phyloP scores from a whole-genome alignment of 2,113 vertebrate species.

The Campylomormyrus tamandua region DNA sequence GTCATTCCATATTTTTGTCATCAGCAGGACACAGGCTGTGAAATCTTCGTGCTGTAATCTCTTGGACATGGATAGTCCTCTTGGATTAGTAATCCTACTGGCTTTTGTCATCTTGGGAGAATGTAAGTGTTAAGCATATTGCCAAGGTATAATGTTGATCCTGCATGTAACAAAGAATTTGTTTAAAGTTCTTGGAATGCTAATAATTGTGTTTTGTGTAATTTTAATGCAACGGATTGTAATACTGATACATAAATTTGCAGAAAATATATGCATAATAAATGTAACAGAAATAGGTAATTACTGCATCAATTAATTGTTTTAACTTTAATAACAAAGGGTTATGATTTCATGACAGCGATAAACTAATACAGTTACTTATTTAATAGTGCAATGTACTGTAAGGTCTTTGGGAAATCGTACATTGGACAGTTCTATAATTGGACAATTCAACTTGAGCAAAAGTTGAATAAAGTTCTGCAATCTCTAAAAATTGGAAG shows the following conservation, averaged over 20 bases:
- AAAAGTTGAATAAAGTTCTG: not conserved
- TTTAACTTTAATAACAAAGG: not conserved
- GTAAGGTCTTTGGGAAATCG: no score
- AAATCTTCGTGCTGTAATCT: conserved; percentile 43
- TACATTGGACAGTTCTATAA: no score
- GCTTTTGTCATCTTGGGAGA: conserved; percentile 46
- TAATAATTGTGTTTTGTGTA: not conserved
- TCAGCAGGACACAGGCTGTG: conserved; percentile 67
- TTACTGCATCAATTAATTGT: not conserved
- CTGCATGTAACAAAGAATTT: not conserved
- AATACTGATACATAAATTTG: not conserved
- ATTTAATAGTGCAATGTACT: no score
- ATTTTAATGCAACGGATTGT: not conserved
- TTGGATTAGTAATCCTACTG: conserved; percentile 61
- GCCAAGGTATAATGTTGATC: not conserved
- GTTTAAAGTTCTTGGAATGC: not conserved
- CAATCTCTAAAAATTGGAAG: not conserved
- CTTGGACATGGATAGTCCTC: conserved; percentile 72
- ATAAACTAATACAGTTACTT: not conserved
- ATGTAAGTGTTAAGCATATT: conserved; percentile 49
- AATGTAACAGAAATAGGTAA: not conserved
- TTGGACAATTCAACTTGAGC: no score
- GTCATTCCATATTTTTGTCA: conserved; percentile 42
- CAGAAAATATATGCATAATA: not conserved
- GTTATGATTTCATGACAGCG: not conserved